A percentile compares a stretch with the other conserved stretches of the same genome.
Conservation (phyloP, 1,140 invertebrate genomes). For the Lutraria rhynchaena region DNA sequence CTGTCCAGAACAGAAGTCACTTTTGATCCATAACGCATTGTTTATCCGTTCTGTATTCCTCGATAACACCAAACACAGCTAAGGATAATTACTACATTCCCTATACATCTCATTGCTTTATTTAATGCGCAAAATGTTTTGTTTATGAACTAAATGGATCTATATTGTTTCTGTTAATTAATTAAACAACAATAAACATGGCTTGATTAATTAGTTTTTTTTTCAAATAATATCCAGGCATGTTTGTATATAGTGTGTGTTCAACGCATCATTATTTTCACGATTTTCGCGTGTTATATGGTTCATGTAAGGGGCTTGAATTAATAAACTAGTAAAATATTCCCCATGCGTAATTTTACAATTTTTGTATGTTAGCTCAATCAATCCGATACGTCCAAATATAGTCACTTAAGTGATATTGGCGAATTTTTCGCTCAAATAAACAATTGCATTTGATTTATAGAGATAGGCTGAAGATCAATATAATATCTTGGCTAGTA, state of each 20-base stretch:
- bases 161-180: not conserved
- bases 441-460: conserved; percentile 62
- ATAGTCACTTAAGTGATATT: conserved; percentile 60
- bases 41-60: conserved; percentile 1
- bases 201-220: not conserved
- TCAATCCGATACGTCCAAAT: conserved; percentile 53
- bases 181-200: too few species aligned
- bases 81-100: too few species aligned
- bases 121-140: not conserved
- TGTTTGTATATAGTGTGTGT: not conserved
- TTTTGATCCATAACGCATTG: conserved; percentile 41
- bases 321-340: conserved; percentile 2
- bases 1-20: conserved; percentile 24
- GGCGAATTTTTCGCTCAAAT: conserved; percentile 59
- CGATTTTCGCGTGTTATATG: too few species aligned
- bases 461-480: conserved; percentile 55
- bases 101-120: not conserved
- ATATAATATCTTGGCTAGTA: conserved; percentile 50
- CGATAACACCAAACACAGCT: not conserved
- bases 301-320: too few species aligned
- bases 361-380: conserved; percentile 23
- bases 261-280: too few species aligned
- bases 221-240: not conserved
- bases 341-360: not conserved
- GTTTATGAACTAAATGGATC: not conserved